A percentile compares a stretch with the other conserved stretches of the same genome.
These are phyloP conservation scores for Microcebus jonahi DNA, from an alignment of 2,113 vertebrate genomes.

Conservation along the genomic window DNA sequence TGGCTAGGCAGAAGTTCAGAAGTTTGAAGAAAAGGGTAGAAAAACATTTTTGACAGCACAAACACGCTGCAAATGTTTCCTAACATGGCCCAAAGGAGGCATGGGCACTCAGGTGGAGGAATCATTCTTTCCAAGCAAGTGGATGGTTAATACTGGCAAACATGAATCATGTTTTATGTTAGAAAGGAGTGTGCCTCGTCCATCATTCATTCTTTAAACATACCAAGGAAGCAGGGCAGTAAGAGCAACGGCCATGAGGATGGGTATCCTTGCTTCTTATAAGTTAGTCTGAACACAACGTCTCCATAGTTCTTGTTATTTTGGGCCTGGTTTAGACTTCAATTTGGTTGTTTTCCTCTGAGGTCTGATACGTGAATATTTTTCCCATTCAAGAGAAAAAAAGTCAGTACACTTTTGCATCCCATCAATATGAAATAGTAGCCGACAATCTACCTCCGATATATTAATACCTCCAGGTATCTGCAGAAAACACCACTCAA, in stretches of 20 bases:
- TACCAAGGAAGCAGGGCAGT: neutral
- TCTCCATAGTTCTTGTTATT: slow-evolving; percentile 28
- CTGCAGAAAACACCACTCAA: slow-evolving; percentile 48
- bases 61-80: neutral
- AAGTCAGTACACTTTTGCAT: neutral
- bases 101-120: neutral
- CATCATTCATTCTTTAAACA: slow-evolving; percentile 29
- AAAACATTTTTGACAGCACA: slow-evolving; percentile 45
- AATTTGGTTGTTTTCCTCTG: neutral
- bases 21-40: neutral
- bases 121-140: slow-evolving; percentile 25
- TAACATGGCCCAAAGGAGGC: slow-evolving; percentile 32
- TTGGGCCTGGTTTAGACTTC: slow-evolving; percentile 14
- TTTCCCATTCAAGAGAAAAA: neutral
- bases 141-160: neutral
- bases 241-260: neutral
- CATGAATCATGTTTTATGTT: slow-evolving; percentile 32
- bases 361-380: slow-evolving; percentile 1
- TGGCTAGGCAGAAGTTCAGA: neutral
- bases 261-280: neutral
- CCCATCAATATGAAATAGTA: neutral
- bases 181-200: neutral
- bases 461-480: neutral
- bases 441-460: neutral
- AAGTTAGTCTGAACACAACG: neutral